Percentiles rank a stretch among this genome's conserved stretches.
These are phyloP conservation scores for Stomatorhinus ivindoensis DNA, from an alignment of 2,113 vertebrate species.

Conservation along the genomic window DNA sequence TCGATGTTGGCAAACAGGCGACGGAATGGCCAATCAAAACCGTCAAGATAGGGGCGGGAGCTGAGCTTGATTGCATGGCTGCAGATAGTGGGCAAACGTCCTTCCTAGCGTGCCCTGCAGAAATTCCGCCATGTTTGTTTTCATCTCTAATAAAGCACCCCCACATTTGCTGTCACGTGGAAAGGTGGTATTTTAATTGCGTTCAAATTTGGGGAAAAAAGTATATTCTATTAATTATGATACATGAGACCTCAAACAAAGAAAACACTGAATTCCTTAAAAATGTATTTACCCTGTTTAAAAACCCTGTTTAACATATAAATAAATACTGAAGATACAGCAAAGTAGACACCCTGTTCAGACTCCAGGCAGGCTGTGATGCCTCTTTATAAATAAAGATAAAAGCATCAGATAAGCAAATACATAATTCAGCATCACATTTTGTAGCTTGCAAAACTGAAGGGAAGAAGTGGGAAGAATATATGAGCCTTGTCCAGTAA, in stretches of 20 bases:
- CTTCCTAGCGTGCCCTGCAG: background rate
- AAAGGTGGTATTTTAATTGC: background rate
- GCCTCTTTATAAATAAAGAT: background rate
- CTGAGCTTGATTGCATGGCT: background rate
- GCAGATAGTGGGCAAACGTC: background rate
- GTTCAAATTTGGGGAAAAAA: background rate
- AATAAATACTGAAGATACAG: background rate
- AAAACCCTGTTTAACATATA: background rate
- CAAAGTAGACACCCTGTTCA: background rate
- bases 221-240: background rate
- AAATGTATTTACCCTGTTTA: background rate
- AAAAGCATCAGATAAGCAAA: background rate
- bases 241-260: background rate
- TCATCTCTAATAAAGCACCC: background rate
- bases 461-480: background rate
- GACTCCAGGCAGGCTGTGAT: background rate
- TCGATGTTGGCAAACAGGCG: background rate
- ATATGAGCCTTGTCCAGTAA: background rate
- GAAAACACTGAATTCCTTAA: background rate
- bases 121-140: constrained; percentile 2
- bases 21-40: background rate
- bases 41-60: background rate
- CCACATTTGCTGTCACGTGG: background rate
- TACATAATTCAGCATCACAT: background rate
- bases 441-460: background rate